Percentiles rank a stretch among this genome's conserved stretches.
Conservation (phyloP, 2,113 vertebrate genomes). For the Gopherus flavomarginatus region DNA sequence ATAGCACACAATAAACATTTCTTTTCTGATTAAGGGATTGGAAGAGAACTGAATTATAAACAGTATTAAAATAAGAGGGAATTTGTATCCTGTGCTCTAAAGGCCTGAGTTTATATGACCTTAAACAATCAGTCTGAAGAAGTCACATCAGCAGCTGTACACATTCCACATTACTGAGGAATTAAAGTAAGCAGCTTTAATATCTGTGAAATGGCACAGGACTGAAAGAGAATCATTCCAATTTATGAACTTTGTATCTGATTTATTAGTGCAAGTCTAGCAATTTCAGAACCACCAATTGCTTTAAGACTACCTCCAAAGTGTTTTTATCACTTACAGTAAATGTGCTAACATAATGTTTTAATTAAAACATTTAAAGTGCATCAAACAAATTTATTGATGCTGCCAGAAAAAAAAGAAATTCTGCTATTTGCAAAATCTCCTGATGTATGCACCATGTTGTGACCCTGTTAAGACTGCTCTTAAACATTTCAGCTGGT, state of each 20-base stretch:
- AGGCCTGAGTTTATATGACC: constrained; percentile 46
- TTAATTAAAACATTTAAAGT: constrained; percentile 80
- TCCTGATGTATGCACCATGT: not conserved
- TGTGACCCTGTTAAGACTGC: constrained; percentile 29
- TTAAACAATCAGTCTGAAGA: constrained; percentile 63
- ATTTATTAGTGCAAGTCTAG: constrained; percentile 57
- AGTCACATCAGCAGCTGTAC: constrained; percentile 64
- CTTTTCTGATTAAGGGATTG: constrained; percentile 38
- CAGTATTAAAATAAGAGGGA: constrained; percentile 53
- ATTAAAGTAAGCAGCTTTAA: constrained; percentile 63
- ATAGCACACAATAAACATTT: constrained; percentile 38
- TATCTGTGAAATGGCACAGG: constrained; percentile 60
- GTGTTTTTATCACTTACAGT: constrained; percentile 71
- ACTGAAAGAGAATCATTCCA: constrained; percentile 49
- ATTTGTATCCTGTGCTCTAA: constrained; percentile 31
- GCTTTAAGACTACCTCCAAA: constrained; percentile 70
- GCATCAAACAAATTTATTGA: constrained; percentile 74
- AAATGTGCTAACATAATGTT: constrained; percentile 71
- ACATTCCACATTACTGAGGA: constrained; percentile 54
- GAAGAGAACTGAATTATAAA: constrained; percentile 44
- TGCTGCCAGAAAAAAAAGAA: constrained; percentile 46
- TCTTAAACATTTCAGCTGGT: constrained; percentile 46
- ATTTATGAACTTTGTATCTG: constrained; percentile 63
- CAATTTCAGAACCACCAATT: constrained; percentile 51
- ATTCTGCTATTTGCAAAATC: constrained; percentile 53